Base-by-base conservation (phyloP, 2,113 vertebrate species). In the Philantomba maxwellii region DNA sequence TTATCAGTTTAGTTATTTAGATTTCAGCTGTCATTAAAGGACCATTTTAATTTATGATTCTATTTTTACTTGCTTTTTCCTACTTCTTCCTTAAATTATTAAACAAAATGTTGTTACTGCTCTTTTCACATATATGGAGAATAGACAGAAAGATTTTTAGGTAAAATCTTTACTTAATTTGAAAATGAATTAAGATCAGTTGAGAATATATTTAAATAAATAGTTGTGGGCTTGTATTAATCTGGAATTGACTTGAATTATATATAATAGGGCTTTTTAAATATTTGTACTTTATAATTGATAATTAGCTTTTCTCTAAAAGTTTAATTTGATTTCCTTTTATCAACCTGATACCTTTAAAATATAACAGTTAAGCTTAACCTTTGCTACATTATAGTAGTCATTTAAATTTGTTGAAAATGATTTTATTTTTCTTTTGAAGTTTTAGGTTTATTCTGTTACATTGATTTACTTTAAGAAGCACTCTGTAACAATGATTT, bases 341-440 rank as follows among this genome's bases (percentile, higher is more conserved):
- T 70, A 49, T 77, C 43, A 92, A 53, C 30, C 2, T 92, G 81
- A 30, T 36, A 49, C 5, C 45, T 87, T 88, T 93, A 80, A 94
- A 88, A 49, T 92, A 12, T 85, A 89, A 86, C 23, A 93, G 28
- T 53, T 19, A 66, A 43, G 9, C 5, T 66, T 90, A 64, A 83
- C 45, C 30, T 82, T 47, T 94, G 5, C 21, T 57, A 28, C 39
- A 45, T 89, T 85, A 47, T 53, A 81, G 23, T 64, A 51, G 39
- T 51, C 62, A 78, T 93, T 89, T 97, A 82, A 75, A 70, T 66
- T 92, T 92, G 6, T 57, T 78, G 21, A 86, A 60, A 88, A 62
- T 64, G 9, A 92, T 77, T 95, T 64, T 55, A 78, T 45, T 97
- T 93, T 95, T 93, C 75, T 94, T 14, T 93, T 96, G 53, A 85